phyloP scores from a whole-genome alignment of 2,113 vertebrate species.

The Lophochroa leadbeateri region DNA sequence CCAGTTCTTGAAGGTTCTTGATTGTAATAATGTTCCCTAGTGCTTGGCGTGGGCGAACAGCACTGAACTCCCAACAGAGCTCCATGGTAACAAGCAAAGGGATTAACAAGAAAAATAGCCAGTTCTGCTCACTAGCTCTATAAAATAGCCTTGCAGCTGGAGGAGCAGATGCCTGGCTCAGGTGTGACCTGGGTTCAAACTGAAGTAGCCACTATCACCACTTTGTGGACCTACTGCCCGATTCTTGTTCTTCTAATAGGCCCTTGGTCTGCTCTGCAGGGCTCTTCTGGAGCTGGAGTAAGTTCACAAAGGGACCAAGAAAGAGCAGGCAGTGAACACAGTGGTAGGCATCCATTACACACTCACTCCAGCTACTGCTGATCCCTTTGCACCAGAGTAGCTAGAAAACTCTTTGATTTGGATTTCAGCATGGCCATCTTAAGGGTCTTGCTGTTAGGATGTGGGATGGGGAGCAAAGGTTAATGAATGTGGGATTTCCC shows the following conservation, averaged over 20 bases:
- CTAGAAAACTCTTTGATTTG: background rate
- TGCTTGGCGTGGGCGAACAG: background rate
- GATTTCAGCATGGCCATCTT: background rate
- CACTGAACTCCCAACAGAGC: slow-evolving; percentile 8
- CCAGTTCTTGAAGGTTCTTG: background rate
- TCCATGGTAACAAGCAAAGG: slow-evolving; percentile 52
- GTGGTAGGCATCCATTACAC: fast-evolving
- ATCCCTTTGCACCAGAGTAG: background rate
- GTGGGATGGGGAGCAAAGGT: background rate
- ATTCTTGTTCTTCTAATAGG: background rate
- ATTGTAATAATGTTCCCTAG: background rate
- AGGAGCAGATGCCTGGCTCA: background rate
- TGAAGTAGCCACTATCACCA: background rate
- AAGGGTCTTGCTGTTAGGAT: background rate
- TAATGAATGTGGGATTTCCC: background rate
- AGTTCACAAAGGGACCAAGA: background rate
- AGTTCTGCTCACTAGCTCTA: background rate
- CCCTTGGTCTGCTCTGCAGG: background rate
- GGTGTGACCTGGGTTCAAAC: background rate
- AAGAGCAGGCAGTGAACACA: background rate
- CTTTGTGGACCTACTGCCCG: background rate
- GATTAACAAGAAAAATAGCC: slow-evolving; percentile 25
- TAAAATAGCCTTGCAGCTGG: background rate
- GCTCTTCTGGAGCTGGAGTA: fast-evolving
- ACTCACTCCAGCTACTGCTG: background rate